These are phyloP conservation scores for Apodemia mormo DNA, from an alignment of 2,888 invertebrate genomes.

Conservation along the genomic window DNA sequence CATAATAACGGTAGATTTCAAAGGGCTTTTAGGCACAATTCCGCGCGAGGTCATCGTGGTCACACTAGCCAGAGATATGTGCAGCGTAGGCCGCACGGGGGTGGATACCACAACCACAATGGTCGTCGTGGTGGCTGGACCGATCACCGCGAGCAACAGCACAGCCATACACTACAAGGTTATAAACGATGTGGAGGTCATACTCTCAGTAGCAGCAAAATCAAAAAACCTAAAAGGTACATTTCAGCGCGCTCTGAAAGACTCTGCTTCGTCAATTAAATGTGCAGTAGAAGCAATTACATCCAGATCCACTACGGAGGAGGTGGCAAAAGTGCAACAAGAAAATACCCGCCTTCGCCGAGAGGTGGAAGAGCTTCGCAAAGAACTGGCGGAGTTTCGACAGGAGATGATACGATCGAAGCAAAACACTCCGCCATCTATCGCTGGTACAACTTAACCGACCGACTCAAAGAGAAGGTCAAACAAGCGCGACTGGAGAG, in stretches of 20 bases:
- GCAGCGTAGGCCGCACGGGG: too few species aligned
- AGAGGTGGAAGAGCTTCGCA: background rate
- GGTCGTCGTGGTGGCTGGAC: too few species aligned
- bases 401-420: background rate
- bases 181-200: background rate
- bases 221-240: conserved; percentile 16
- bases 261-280: background rate
- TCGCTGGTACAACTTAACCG: background rate
- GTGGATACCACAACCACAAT: too few species aligned
- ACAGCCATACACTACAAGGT: too few species aligned
- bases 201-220: background rate
- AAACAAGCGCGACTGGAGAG: background rate
- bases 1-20: too few species aligned
- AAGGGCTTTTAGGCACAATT: too few species aligned
- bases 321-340: background rate
- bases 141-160: too few species aligned
- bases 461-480: background rate
- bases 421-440: background rate
- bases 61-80: too few species aligned
- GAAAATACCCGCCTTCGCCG: background rate
- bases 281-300: background rate
- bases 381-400: background rate
- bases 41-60: too few species aligned
- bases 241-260: background rate
- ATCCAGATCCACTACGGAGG: background rate